Evolutionary conservation across 2,113 vertebrate species (phyloP).

Genomic region (Ariopsis seemanni): DNA sequence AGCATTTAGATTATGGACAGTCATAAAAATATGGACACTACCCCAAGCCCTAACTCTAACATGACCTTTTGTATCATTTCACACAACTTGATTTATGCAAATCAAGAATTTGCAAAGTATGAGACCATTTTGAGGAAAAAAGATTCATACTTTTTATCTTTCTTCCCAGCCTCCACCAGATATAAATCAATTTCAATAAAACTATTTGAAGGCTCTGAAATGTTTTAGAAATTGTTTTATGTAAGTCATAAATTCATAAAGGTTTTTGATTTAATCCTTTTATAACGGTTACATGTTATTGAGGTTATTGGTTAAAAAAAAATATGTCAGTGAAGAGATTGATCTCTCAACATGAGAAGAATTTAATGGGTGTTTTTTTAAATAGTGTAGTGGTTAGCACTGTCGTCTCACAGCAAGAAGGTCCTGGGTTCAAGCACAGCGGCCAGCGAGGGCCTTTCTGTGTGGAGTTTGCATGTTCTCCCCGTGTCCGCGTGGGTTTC

Average conservation of each 20-base stretch:
- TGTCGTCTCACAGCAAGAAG: too few relatives aligned
- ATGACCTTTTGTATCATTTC: neutral
- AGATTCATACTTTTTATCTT: neutral
- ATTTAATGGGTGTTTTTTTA: neutral
- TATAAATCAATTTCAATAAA: neutral
- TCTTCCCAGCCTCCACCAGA: neutral
- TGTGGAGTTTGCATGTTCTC: too few relatives aligned
- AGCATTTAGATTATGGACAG: neutral
- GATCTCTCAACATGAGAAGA: neutral
- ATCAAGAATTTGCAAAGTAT: neutral
- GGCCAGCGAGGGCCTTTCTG: too few relatives aligned
- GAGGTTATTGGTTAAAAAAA: neutral
- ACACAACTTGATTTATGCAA: neutral
- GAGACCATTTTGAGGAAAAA: neutral
- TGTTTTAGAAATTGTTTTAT: neutral
- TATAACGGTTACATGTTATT: neutral
- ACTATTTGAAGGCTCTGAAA: neutral
- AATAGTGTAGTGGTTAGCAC: too few relatives aligned
- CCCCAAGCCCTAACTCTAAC: neutral
- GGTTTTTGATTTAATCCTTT: slow-evolving; percentile 7
- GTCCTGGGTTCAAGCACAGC: too few relatives aligned
- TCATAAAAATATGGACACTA: neutral
- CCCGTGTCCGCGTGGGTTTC: too few relatives aligned
- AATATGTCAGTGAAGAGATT: neutral
- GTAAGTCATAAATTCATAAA: neutral